A percentile compares a stretch with the other conserved stretches of the same genome.
phyloP scores from a whole-genome alignment of 1,140 invertebrate species.

The Thaumatotibia leucotreta region DNA sequence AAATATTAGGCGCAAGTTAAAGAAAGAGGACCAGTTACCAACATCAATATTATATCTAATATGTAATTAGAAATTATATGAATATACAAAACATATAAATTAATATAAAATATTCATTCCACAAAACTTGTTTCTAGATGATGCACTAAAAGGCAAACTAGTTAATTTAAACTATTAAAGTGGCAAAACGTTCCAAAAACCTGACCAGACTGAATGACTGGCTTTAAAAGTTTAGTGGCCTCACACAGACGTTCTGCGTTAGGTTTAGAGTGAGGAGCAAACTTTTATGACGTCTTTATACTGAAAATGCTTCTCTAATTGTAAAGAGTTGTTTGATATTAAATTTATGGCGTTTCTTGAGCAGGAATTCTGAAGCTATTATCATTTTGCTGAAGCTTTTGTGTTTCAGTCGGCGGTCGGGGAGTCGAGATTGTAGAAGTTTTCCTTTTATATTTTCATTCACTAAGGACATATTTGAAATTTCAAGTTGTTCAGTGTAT shows the following conservation, averaged over 20 bases:
- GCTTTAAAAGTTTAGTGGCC: neutral
- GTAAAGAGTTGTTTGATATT: slow-evolving; percentile 1
- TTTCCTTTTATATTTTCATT: neutral
- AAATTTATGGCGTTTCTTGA: neutral
- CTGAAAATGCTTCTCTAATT: neutral
- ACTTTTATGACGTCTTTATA: neutral
- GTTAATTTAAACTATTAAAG: neutral
- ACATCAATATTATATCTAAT: no score
- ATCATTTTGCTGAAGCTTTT: neutral
- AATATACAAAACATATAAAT: no score
- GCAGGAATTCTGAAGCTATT: neutral
- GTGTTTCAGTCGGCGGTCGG: neutral
- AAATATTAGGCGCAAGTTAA: no score
- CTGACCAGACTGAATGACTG: neutral
- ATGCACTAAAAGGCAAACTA: neutral
- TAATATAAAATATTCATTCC: no score
- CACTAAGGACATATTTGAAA: no score
- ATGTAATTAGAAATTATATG: neutral
- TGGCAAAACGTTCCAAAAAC: neutral
- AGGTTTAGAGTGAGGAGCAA: neutral
- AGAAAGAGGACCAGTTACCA: no score
- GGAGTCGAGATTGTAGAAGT: neutral
- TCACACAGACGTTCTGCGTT: neutral
- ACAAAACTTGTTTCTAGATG: neutral
- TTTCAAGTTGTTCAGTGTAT: no score